Evolutionary conservation across 2,797 vertebrate genomes (phyloP), one percentile per base, ranked within the genome.

Genomic region (Astyanax mexicanus): DNA sequence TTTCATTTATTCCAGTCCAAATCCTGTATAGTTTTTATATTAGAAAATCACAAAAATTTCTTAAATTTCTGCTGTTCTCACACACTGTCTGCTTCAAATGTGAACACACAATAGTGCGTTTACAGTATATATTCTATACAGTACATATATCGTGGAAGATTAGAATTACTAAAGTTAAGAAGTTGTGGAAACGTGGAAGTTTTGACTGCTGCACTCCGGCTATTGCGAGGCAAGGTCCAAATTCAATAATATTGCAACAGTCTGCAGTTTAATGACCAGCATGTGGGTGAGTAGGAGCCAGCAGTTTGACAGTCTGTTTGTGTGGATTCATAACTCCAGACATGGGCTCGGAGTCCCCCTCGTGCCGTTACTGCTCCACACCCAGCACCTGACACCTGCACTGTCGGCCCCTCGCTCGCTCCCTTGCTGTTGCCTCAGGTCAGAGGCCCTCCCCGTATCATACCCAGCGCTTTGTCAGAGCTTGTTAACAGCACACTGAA

Each of bases 381-480:
- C 42, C 68, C 71, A 65, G 45, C 78, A 80, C 60, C 73, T 80
- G 68, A 75, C 78, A 75, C 60, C 69, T 68, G 60, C 49, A 25
- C 13, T 52, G 11, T 60, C 35, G 45, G 6, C 44, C 27, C 40
- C 49, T 68, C 29, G 35, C 74, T 45, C 55, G 7, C 45, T 72
- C 60, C 45, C 66, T 62, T 29, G 23, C 57, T 77, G 68, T 70
- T 49, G 69, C 76, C 76, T 81, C 64, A 74, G 79, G 79, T 79
- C 71, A 76, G 69, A 77, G 67, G 79, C 51, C 54, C 69, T 54
- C 67, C 40, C 58, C 45, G 12, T 51, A 66, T 76, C 70, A 74
- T 74, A 79, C 54, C 77, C 67, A 47, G 70, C 45, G 35, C 58
- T 57, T 65, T 76, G 76, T 60, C 65, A 71, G 37, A 76, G 52